Base-by-base conservation (phyloP, 1,140 invertebrate genomes). In the Mylabris phalerata region DNA sequence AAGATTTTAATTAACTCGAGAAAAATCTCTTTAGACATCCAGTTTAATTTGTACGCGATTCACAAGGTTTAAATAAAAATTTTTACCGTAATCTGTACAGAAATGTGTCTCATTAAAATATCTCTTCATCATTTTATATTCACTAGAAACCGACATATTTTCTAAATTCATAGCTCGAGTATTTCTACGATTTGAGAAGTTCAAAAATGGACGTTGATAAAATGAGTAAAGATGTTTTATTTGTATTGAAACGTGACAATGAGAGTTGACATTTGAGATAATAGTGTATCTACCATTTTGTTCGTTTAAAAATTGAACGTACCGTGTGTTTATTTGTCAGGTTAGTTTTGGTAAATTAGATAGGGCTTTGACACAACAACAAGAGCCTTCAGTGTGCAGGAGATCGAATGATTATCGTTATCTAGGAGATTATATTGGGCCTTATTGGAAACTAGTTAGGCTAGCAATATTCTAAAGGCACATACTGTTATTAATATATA, bases 141-240 rank as follows among this genome's bases (percentile, higher is more conserved):
- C 7, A 32, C 2, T 39, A 40, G 39, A 50, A 10, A 40, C 19
- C 32, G 40, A 50, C 41, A 11, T 1, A 4, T 42, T 42, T 42
- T 42, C 1, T 51, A 52, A 51, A 46, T 48, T 46, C 55, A 57
- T 54, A 61, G 55, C 55, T 57, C 51, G 57, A 61, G 60, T 61
- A 48, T 55, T 57, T 61, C 60, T 57, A 57, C 60, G 60, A 55
- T 54, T 55, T 57, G 52, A 61, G 60, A 58, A 61, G 54, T 61
- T 61, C 0, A 2, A 42, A 47, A 55, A 47, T 52, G 55, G 49
- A 48, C 55, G 43, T 32, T 47, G 55, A 57, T 57, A 57, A 57
- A 42, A 57, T 57, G 43, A 47, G 57, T 54, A 54, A 57, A 57
- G 60, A 54, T 49, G 55, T 48, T 52, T 47, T 46, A 47, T 38